Percentiles rank a stretch among this genome's conserved stretches.
phyloP scores from a whole-genome alignment of 2,888 invertebrate genomes.

The Drosophila barbarae region DNA sequence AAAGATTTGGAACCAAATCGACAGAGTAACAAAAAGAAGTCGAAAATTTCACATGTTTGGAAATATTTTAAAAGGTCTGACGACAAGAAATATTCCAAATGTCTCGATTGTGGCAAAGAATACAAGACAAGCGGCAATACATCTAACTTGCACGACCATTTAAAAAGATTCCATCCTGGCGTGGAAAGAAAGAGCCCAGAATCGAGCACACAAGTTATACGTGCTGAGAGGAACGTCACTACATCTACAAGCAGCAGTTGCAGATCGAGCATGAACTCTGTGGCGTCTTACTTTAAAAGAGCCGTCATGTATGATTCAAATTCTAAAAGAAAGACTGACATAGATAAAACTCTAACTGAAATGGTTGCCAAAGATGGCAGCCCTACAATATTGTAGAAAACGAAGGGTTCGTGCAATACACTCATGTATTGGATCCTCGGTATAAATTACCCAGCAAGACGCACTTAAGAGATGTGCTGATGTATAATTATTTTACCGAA shows the following conservation, averaged over 20 bases:
- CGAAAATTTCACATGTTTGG: conserved; percentile 18
- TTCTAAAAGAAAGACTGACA: neutral
- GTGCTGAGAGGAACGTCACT: too few species aligned
- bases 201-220: too few species aligned
- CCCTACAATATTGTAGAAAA: neutral
- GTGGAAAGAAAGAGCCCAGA: neutral
- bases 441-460: neutral
- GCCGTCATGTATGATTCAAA: neutral
- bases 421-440: conserved; percentile 2
- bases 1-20: neutral
- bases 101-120: conserved; percentile 18
- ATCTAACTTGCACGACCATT: conserved; percentile 8
- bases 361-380: neutral
- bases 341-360: neutral
- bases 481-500: neutral
- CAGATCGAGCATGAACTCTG: too few species aligned
- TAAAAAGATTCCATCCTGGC: neutral
- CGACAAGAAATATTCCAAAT: conserved; percentile 23
- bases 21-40: conserved; percentile 8
- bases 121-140: conserved; percentile 24
- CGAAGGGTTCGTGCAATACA: neutral
- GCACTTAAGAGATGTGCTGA: neutral
- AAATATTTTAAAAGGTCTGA: conserved; percentile 20
- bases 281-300: neutral
- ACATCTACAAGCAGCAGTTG: too few species aligned